Evolutionary conservation across 2,888 invertebrate species (phyloP).

Genomic region (Eilema sororculum): DNA sequence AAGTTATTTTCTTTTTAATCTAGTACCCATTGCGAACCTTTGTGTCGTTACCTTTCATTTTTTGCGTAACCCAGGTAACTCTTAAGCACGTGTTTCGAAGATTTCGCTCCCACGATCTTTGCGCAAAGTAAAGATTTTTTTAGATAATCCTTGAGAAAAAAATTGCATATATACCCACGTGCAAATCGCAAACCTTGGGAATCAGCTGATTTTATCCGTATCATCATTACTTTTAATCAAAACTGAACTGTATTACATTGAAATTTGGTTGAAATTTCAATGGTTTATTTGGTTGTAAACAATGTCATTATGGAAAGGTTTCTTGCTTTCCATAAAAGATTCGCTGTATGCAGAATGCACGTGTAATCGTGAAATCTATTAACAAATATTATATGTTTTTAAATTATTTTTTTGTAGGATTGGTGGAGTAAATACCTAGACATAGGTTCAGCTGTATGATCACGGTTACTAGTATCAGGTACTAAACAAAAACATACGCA

Average conservation of each 20-base stretch:
- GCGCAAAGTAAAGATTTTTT: conserved; percentile 71
- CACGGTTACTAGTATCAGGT: not conserved
- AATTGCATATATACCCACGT: conserved; percentile 73
- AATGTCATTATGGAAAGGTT: conserved; percentile 32
- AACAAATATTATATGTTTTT: not conserved
- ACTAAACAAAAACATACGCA: not conserved
- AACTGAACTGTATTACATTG: conserved; percentile 8
- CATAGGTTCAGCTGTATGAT: not conserved
- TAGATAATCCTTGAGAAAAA: conserved; percentile 64
- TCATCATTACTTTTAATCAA: not conserved
- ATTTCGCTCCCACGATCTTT: conserved; percentile 75
- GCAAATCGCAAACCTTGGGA: conserved; percentile 68
- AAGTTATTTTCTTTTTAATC: conserved; percentile 34
- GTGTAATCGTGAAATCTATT: conserved; percentile 29
- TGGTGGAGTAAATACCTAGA: not conserved
- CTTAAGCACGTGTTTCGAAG: conserved; percentile 67
- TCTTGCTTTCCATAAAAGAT: conserved; percentile 34
- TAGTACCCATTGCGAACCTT: conserved; percentile 40
- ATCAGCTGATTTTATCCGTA: conserved; percentile 71
- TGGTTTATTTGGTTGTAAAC: not conserved
- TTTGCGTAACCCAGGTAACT: conserved; percentile 68
- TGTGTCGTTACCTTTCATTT: conserved; percentile 46
- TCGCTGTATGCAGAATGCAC: conserved; percentile 37
- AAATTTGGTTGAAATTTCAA: conserved; percentile 1
- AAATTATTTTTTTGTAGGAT: not conserved